Evolutionary conservation across 2,888 invertebrate species (phyloP), one percentile per base, ranked within the genome.

Genomic region (Drosophila recens): DNA sequence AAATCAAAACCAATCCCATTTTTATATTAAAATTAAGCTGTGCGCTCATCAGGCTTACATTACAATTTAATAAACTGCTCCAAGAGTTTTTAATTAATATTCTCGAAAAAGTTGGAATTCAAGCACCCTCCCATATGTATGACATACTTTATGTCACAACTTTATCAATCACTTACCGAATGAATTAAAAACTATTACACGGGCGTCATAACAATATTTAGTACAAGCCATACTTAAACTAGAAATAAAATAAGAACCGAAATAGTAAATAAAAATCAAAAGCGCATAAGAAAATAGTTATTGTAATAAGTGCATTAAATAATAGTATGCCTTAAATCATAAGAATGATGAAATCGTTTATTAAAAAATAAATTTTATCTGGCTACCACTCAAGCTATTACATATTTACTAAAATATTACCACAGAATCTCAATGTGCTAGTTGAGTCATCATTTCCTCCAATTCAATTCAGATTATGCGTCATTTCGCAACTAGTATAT

Each of bases 221-320:
- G 30, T 20, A 42, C 42, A 43, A n/a, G 43, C 34, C 34, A 45
- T 53, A 53, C 38, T 53, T 43, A 56, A 20, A 43, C 56, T 56
- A 56, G 43, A 56, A 56, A 56, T 56, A 56, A 56, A 56, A 34
- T 34, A 42, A 34, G 45, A 34, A 23, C n/a, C n/a, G n/a, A 34
- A 56, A 15, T 4, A 20, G 43, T 34, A 45, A 43, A 56, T 33
- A 45, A 9, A 13, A 54, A 43, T 56, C 6, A 45, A 20, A 23
- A 52, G 8, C 20, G 4, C 10, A 36, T 52, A 36, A 38, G 36
- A 6, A 34, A 20, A 34, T 3, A 34, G 17, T 34, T 49, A 34
- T 49, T 17, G 34, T 20, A 13, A 13, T 8, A 13, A 13, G 17
- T 20, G 17, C 10, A 10, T 4, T 20, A 11, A 43, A 11, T 11